phyloP scores from a whole-genome alignment of 1,140 invertebrate species.

The Drosophila tani region DNA sequence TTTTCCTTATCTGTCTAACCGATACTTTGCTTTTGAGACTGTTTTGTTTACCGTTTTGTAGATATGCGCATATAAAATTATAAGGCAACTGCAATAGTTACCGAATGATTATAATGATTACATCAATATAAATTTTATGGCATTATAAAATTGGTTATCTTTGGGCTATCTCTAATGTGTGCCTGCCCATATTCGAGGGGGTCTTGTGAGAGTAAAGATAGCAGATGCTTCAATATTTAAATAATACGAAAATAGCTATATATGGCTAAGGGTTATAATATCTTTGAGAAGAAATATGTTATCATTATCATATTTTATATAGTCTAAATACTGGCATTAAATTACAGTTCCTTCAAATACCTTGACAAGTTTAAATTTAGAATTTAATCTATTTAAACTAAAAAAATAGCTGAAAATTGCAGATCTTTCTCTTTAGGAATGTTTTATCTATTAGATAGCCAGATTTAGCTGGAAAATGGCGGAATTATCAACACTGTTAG shows the following conservation, averaged over 20 bases:
- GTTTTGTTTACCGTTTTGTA: conserved; percentile 11
- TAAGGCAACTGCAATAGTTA: conserved; percentile 29
- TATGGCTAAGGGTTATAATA: not conserved
- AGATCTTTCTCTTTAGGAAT: not conserved
- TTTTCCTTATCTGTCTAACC: conserved; percentile 10
- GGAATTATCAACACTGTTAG: conserved; percentile 8
- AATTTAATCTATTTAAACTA: not conserved
- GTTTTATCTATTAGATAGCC: not conserved
- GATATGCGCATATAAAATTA: conserved; percentile 19
- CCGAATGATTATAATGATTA: conserved; percentile 14
- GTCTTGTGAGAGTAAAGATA: conserved; percentile 3
- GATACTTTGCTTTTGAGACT: not conserved
- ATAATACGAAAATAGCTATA: not conserved
- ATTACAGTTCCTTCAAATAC: not conserved
- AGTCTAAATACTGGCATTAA: too few relatives aligned
- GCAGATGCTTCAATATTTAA: not conserved
- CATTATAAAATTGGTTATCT: conserved; percentile 23
- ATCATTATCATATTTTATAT: not conserved
- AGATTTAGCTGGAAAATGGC: conserved; percentile 14
- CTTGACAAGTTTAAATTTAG: not conserved
- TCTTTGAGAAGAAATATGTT: not conserved
- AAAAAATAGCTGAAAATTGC: not conserved
- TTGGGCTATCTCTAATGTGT: not conserved
- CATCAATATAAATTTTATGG: conserved; percentile 23
- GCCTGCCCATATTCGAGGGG: conserved; percentile 3